Evolutionary conservation across 2,888 invertebrate genomes (phyloP), one percentile per base, ranked within the genome.

Genomic region (Folsomia candida): DNA sequence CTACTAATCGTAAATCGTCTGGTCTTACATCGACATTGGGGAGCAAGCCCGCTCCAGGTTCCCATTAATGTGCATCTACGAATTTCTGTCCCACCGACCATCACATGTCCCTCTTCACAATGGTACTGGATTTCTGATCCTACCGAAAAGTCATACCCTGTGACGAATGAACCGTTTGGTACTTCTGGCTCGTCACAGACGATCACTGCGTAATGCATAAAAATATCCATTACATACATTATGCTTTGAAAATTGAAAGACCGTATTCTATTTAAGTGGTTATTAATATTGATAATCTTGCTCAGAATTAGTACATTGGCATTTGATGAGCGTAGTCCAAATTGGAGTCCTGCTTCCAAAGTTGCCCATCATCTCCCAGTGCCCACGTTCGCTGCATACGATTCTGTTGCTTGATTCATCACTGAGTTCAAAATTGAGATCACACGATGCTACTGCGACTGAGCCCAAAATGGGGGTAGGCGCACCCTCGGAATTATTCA

Each of bases 131-230:
- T 93, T 29, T 88, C 88, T 0, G 94, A 93, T 82, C 93, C 92
- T 0, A 95, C 89, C 81, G 93, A 93, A 82, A 94, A 90, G 81
- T 93, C 93, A 81, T 93, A 93, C 0, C 93, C 93, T 22, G 93
- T 91, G 72, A 94, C 93, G 83, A 90, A 93, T 9, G 93, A 91
- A 6, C 93, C 94, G 0, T 90, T 85, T 0, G 93, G 93, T 0
- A 93, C 91, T 80, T 92, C 90, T 0, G 94, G 95, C 77, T 93
- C 91, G 47, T 91, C 89, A 81, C 94, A 94, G 0, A 91, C 89
- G 71, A 94, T 93, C 81, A 94, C 92, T 92, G 82, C 24, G n/a
- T 14, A 6, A 20, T 20, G 6, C 6, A 14, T 54, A 54, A 54
- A 20, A 47, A 47, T 47, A 9, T 11, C 9, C 18, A 47, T 47